phyloP scores from a whole-genome alignment of 2,888 invertebrate genomes.

The Aleiodes testaceus region DNA sequence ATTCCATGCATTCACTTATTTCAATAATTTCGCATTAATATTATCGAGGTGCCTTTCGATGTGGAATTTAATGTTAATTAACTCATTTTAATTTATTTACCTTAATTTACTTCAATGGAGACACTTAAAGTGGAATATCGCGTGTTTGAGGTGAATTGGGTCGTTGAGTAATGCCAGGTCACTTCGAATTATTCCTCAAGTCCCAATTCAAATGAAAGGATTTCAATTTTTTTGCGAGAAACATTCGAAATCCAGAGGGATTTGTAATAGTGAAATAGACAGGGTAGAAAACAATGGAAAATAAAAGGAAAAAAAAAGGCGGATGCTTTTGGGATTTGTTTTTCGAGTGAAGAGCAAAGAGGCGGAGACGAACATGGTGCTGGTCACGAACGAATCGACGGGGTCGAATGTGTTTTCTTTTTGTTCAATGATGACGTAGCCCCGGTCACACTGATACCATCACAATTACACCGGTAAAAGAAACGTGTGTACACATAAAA shows the following conservation, averaged over 20 bases:
- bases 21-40: no score
- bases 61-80: no score
- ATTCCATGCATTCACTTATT: slow-evolving; percentile 5
- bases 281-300: neutral
- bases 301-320: slow-evolving; percentile 34
- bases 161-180: slow-evolving; percentile 43
- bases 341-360: slow-evolving; percentile 16
- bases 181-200: slow-evolving; percentile 27
- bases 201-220: no score
- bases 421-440: slow-evolving; percentile 18
- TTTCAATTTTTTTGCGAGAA: no score
- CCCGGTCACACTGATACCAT: slow-evolving; percentile 25
- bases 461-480: slow-evolving; percentile 13
- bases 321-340: slow-evolving; percentile 38
- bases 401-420: neutral
- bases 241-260: slow-evolving; percentile 18
- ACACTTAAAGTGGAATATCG: slow-evolving; percentile 37
- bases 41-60: no score
- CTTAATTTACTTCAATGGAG: slow-evolving; percentile 42
- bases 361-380: slow-evolving; percentile 20
- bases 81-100: neutral
- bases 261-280: neutral
- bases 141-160: slow-evolving; percentile 44
- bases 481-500: slow-evolving; percentile 25
- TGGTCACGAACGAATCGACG: slow-evolving; percentile 32